A percentile compares a stretch with the other conserved stretches of the same genome.
These are phyloP conservation scores for Glossosoma conforme DNA, from an alignment of 1,140 invertebrate genomes.

Conservation along the genomic window DNA sequence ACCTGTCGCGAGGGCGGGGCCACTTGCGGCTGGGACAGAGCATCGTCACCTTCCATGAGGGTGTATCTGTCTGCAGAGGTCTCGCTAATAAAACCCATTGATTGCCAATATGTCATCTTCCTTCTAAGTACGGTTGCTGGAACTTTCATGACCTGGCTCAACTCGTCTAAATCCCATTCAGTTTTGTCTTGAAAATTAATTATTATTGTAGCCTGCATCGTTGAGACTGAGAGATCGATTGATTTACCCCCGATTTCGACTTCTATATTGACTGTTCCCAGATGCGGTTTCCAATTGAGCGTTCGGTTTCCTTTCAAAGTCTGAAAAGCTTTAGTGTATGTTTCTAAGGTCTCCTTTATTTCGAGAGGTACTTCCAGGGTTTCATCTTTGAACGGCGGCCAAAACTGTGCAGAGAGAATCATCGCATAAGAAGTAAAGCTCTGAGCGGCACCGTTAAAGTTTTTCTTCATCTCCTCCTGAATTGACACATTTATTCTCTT, in stretches of 20 bases:
- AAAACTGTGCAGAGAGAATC: conserved; percentile 97
- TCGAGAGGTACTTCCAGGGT: conserved; percentile 79
- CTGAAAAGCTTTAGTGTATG: conserved; percentile 90
- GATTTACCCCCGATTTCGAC: conserved; percentile 82
- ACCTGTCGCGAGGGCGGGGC: conserved; percentile 38
- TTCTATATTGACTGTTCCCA: conserved; percentile 87
- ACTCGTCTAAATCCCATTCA: conserved; percentile 78
- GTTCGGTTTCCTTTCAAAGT: conserved; percentile 91
- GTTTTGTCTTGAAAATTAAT: conserved; percentile 88
- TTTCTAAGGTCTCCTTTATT: conserved; percentile 76
- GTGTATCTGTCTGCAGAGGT: conserved; percentile 68
- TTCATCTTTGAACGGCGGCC: conserved; percentile 95
- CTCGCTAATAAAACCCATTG: conserved; percentile 77
- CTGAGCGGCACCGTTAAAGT: conserved; percentile 52
- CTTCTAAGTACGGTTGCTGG: conserved; percentile 75
- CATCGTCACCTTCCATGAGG: conserved; percentile 64
- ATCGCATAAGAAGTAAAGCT: conserved; percentile 68
- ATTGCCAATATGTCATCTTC: conserved; percentile 89
- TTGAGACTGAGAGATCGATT: conserved; percentile 80
- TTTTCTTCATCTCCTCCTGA: conserved; percentile 57
- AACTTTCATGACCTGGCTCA: conserved; percentile 78
- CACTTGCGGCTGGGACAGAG: conserved; percentile 37
- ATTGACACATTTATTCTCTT: conserved; percentile 86
- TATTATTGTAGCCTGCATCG: conserved; percentile 91
- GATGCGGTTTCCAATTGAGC: conserved; percentile 88